Base-by-base conservation (phyloP, 2,113 vertebrate species). In the Thamnophis sirtalis region DNA sequence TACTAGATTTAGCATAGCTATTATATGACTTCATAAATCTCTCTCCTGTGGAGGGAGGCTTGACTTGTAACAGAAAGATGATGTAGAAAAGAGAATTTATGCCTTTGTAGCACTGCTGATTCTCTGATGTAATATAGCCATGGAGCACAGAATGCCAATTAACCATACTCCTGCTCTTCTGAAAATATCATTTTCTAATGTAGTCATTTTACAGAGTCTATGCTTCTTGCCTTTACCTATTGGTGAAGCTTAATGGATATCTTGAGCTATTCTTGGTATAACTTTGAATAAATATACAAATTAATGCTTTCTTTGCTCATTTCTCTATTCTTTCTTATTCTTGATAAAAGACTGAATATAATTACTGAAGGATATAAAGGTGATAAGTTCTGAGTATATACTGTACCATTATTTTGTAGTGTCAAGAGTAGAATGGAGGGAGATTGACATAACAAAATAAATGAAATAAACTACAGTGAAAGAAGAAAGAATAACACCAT, bases 191-290 rank as follows among this genome's bases (percentile, higher is more conserved):
- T n/a, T 90, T 73, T 91, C 26, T 1, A 58, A 95, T 93, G 50
- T 2, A 0, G 60, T 93, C 58, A 68, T 3, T 7, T 3, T 22
- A 88, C 51, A n/a, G n/a, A n/a, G n/a, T 33, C 50, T 68, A 38
- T 53, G 56, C 5, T 53, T 0, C 48, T 53, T 68, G 49, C 90
- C 73, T 87, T 55, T 86, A 43, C 48, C 55, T 63, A 51, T 5
- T 28, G 33, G 50, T 91, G 63, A 91, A 90, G 53, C 91, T 94
- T 91, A 93, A 8, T 49, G 49, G 28, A 9, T 93, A 93, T 0
- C 49, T 88, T 68, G 28, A 33, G 38, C 17, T 92, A 0, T 87
- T 33, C 21, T 19, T 3, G 90, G 93, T 93, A 43, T 86, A 86
- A 90, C 0, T 38, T n/a, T 91, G 22, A 2, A 15, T 56, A 19